Conservation (phyloP, 2,797 vertebrate genomes). For the Setipinna tenuifilis region DNA sequence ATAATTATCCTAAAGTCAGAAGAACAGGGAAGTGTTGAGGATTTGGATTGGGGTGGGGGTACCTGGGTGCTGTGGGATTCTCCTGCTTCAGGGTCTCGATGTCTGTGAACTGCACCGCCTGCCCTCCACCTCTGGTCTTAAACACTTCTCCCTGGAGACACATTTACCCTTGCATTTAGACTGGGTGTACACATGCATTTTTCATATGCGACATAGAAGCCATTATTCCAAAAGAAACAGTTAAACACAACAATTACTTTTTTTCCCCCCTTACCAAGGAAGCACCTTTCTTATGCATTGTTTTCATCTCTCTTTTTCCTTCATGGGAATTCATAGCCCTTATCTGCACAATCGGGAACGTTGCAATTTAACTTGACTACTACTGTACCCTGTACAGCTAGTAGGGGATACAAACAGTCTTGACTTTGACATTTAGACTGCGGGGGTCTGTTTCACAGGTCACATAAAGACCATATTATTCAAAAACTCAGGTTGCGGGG, state of each 20-base stretch:
- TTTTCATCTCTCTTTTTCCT: too few relatives aligned
- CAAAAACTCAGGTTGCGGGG: too few relatives aligned
- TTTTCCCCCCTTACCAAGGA: not conserved
- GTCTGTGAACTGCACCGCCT: slow-evolving; percentile 93
- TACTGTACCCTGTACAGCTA: too few relatives aligned
- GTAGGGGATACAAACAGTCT: too few relatives aligned
- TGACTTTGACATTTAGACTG: too few relatives aligned
- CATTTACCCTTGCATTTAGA: not conserved
- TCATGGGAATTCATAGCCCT: too few relatives aligned
- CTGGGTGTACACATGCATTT: not conserved
- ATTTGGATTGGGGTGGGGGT: not conserved
- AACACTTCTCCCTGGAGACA: slow-evolving; percentile 86
- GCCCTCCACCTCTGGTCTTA: slow-evolving; percentile 91
- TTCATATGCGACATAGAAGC: slow-evolving; percentile 33
- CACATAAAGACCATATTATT: too few relatives aligned
- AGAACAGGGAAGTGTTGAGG: too few relatives aligned
- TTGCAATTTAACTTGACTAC: too few relatives aligned
- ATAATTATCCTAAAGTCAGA: too few relatives aligned
- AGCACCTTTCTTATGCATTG: not conserved
- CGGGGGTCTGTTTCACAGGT: too few relatives aligned
- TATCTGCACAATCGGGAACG: too few relatives aligned
- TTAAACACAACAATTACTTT: not conserved
- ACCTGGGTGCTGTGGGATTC: slow-evolving; percentile 75
- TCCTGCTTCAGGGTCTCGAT: slow-evolving; percentile 92
- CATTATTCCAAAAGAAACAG: not conserved